Conservation (phyloP, 1,140 invertebrate genomes). For the Danaus melanippus region DNA sequence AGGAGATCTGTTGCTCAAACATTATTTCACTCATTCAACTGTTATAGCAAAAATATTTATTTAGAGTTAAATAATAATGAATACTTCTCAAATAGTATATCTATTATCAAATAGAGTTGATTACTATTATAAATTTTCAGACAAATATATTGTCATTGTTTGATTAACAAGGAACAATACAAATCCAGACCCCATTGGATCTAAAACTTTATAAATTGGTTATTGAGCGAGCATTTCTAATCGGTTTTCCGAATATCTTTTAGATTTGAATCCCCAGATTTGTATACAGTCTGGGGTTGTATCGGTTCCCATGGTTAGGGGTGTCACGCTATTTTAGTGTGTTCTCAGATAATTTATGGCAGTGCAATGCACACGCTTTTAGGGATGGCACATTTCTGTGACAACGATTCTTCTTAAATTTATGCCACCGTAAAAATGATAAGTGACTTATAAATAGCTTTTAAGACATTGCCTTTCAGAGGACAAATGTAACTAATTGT, state of each 20-base stretch:
- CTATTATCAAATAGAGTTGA: too few species aligned
- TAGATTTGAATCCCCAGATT: constrained; percentile 58
- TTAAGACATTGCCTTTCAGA: constrained; percentile 20
- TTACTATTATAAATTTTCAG: too few species aligned
- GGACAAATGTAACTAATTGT: constrained; percentile 20
- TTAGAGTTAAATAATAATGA: too few species aligned
- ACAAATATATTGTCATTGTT: too few species aligned
- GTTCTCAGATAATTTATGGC: constrained; percentile 63
- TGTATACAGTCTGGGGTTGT: constrained; percentile 52
- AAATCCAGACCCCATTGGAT: too few species aligned
- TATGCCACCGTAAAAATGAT: constrained; percentile 50
- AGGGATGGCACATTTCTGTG: constrained; percentile 43
- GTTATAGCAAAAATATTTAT: too few species aligned
- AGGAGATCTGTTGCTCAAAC: too few species aligned
- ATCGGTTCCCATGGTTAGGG: constrained; percentile 57
- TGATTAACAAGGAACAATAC: too few species aligned
- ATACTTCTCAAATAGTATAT: too few species aligned
- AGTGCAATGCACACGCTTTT: constrained; percentile 56
- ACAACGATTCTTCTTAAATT: constrained; percentile 54
- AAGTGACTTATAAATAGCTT: constrained; percentile 32
- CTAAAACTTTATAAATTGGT: constrained; percentile 50
- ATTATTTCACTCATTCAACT: too few species aligned
- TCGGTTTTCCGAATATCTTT: constrained; percentile 50
- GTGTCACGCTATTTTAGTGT: constrained; percentile 68
- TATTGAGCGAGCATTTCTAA: constrained; percentile 54